These are phyloP conservation scores for Polymixis flavicincta DNA, from an alignment of 2,888 invertebrate genomes.

Conservation along the genomic window DNA sequence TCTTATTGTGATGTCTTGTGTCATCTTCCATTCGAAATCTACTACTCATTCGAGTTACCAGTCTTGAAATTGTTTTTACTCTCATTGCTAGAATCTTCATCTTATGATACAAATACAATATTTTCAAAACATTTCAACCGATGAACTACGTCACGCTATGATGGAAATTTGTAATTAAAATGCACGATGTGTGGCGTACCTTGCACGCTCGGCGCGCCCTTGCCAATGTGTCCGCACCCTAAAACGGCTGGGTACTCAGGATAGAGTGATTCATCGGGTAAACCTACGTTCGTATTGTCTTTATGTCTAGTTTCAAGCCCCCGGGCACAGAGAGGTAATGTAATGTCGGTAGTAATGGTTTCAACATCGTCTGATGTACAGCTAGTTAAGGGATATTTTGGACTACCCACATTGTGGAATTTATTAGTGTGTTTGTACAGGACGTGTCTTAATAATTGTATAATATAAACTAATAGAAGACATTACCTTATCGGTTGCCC, in stretches of 20 bases:
- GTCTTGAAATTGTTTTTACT: background rate
- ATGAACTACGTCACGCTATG: slow-evolving; percentile 7
- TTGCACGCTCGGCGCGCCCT: slow-evolving; percentile 47
- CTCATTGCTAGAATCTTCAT: slow-evolving; percentile 4
- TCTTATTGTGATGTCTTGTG: background rate
- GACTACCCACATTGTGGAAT: slow-evolving; percentile 9
- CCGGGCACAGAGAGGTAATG: slow-evolving; percentile 35
- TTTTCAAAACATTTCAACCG: slow-evolving; percentile 18
- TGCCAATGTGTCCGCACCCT: slow-evolving; percentile 52
- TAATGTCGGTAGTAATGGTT: slow-evolving; percentile 28
- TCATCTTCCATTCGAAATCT: background rate
- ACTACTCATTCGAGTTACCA: background rate
- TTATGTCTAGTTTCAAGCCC: slow-evolving; percentile 39
- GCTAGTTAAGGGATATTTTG: slow-evolving; percentile 17
- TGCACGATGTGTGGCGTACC: slow-evolving; percentile 34
- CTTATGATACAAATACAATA: slow-evolving; percentile 1
- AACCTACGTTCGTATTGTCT: slow-evolving; percentile 61
- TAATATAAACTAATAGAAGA: background rate
- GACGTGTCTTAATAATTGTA: background rate
- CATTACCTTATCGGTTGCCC: background rate
- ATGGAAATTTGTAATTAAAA: slow-evolving; percentile 41
- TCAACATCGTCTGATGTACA: slow-evolving; percentile 30
- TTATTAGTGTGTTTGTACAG: background rate
- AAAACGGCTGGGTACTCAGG: slow-evolving; percentile 45
- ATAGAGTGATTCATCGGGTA: slow-evolving; percentile 63